Base-by-base conservation (phyloP, 2,888 invertebrate species). In the Hypolimnas misippus region DNA sequence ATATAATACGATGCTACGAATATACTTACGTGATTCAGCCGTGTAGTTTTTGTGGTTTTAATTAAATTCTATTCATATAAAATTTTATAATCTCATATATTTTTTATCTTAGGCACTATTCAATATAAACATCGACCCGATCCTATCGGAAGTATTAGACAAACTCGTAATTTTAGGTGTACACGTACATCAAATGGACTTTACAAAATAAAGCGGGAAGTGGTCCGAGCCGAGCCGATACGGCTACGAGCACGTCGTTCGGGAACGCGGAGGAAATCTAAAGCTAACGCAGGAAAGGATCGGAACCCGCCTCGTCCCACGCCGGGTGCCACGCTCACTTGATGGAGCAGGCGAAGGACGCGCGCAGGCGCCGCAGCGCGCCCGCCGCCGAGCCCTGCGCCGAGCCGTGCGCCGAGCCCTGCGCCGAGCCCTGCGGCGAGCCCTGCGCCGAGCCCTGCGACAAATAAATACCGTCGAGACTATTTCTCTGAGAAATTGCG, bases 281-380 rank as follows among this genome's bases (percentile, higher is more conserved):
- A 12, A 3, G 12, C 10, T 35, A 7, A 5, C 2, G 25, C 5
- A 35, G 10, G 33, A 35, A 12, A 12, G 10, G 33, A 35, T 8
- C 12, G 12, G 33, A 35, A 12, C 12, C 0, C 10, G 10, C 3
- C 12, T 6, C 3, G 33, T 35, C 33, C 33, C 33, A 35, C 33
- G 33, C 8, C 12, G 33, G 33, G 33, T 8, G 33, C 33, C 33
- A 8, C 8, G 6, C 33, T 84, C 79, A 89, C 84, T 88, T 85
- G 79, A 82, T 86, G 72, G 87, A 84, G 82, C 89, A 84, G 58
- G 88, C 73, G 79, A 87, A 89, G 67, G 83, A 88, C 70, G 87
- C 89, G 70, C 89, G 88, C 74, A 89, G 81, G 52, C 86, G 83
- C 63, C 76, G 82, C 81, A 89, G 38, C 25, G 17, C 46, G 5